Conservation (phyloP, 2,888 invertebrate species). For the Cartodere bifasciata region DNA sequence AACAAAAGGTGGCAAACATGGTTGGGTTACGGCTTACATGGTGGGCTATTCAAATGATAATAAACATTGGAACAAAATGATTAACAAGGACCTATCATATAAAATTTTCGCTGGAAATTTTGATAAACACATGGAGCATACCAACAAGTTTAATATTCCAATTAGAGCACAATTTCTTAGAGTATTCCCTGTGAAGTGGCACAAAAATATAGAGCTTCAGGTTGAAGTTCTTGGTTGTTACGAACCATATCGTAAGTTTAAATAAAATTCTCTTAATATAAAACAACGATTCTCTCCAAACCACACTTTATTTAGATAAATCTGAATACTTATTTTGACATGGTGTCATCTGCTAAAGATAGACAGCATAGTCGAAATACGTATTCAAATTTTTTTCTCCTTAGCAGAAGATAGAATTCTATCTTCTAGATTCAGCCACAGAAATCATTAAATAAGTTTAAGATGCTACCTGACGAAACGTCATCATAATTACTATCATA, state of each 20-base stretch:
- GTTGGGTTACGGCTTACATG: constrained; percentile 65
- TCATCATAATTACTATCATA: no score
- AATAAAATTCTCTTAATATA: no score
- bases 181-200: constrained; percentile 61
- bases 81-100: constrained; percentile 42
- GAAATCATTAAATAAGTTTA: no score
- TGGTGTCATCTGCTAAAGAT: no score
- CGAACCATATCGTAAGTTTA: constrained; percentile 52
- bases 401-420: no score
- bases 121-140: constrained; percentile 46
- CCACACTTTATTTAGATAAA: no score
- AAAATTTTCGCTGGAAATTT: constrained; percentile 61
- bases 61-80: constrained; percentile 54
- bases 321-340: no score
- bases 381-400: no score
- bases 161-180: constrained; percentile 60
- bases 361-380: no score
- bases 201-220: constrained; percentile 56
- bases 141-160: constrained; percentile 57
- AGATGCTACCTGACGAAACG: no score
- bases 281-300: no score
- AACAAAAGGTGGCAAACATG: constrained; percentile 55
- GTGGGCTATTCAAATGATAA: constrained; percentile 63
- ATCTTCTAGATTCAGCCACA: no score
- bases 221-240: constrained; percentile 71